Evolutionary conservation across 2,113 vertebrate species (phyloP), one percentile per base, ranked within the genome.

Genomic region (Dipodomys ordii): DNA sequence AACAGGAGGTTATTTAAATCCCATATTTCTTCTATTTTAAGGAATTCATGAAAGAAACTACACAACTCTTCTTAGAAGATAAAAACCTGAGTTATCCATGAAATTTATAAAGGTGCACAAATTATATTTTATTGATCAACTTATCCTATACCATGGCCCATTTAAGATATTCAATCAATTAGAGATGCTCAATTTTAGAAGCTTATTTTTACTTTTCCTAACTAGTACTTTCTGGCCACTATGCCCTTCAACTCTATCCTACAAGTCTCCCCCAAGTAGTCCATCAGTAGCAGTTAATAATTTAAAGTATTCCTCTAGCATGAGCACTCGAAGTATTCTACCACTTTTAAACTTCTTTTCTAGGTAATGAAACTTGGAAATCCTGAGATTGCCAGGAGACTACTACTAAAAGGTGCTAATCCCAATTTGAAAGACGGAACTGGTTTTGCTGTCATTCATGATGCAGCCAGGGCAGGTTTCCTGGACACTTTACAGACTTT

Each of bases 381-480:
- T 85, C 97, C 98, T 0, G 94, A 96, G n/a, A 97, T 99, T 71
- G 98, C 99, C 67, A 85, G 98, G 95, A 95, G 94, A 20, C 95
- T 99, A 65, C 98, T 99, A 1, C 64, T 60, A 0, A 97, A 91
- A 15, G 98, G 98, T 2, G 99, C 99, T 0, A 93, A 99, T 97
- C 99, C 99, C 39, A 97, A 99, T 93, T 83, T 98, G 91, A 98
- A 92, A 13, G 99, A 99, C 98, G 97, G 97, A 57, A 97, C 97
- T 4, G 98, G 98, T 57, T 99, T 99, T 95, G 99, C 99, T 2
- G 98, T 99, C 35, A 97, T 98, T 30, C 99, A 99, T 88, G 99
- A 99, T 91, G 99, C 98, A 3, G 99, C 99, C 91, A 98, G 99
- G 62, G 99, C 99, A 35, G 99, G 99, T 0, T 99, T 98, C 96